phyloP scores from a whole-genome alignment of 53 echinoderm and acorn worm species.

The Mesocentrotus franciscanus region DNA sequence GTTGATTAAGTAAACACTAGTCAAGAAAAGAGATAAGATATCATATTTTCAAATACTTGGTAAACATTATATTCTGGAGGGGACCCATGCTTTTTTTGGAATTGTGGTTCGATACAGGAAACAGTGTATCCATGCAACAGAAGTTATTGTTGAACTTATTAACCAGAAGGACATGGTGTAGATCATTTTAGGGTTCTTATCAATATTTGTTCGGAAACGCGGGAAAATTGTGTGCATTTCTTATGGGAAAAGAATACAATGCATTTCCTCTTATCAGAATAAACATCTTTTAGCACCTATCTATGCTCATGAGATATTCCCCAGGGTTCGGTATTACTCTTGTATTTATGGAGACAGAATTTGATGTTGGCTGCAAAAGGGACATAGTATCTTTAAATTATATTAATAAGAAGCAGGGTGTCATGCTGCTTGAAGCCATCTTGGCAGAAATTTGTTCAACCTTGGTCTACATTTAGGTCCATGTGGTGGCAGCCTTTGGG shows the following conservation, averaged over 20 bases:
- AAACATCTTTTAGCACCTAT: neutral
- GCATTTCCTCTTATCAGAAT: neutral
- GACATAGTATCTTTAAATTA: too few species aligned
- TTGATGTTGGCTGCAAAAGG: too few species aligned
- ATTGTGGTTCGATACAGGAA: neutral
- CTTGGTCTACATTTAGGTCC: too few species aligned
- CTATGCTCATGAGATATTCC: neutral
- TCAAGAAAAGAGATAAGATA: neutral
- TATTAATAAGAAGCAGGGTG: neutral
- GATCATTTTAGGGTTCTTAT: neutral
- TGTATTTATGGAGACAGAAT: neutral
- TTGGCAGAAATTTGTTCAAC: too few species aligned
- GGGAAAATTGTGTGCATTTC: slow-evolving; percentile 1
- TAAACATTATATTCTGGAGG: neutral
- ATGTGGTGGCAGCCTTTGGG: too few species aligned
- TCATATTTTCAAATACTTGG: neutral
- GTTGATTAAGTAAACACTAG: neutral
- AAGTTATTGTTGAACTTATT: neutral
- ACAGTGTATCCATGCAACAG: neutral
- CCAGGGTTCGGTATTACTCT: neutral
- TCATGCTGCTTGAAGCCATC: too few species aligned
- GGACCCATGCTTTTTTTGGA: neutral
- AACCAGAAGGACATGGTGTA: neutral
- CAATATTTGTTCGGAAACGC: slow-evolving; percentile 2
- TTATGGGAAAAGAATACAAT: neutral